These are phyloP conservation scores for Myrmecobius fasciatus DNA, from an alignment of 2,113 vertebrate genomes.

Conservation along the genomic window DNA sequence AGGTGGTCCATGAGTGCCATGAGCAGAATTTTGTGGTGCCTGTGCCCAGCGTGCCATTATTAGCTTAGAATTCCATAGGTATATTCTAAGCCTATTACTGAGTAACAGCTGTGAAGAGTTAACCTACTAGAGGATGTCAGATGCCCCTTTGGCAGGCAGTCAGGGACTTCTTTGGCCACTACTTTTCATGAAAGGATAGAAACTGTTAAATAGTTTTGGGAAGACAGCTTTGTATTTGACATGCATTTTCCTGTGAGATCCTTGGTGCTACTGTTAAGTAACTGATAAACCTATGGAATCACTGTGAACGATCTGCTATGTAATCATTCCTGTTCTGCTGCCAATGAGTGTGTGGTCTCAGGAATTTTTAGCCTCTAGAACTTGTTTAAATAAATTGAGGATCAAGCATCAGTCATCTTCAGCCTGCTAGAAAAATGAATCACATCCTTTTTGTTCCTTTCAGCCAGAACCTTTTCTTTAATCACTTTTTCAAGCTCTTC, in stretches of 20 bases:
- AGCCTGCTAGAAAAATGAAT: background rate
- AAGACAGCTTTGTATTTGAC: conserved; percentile 24
- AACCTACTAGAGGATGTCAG: background rate
- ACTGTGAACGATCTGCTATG: conserved; percentile 6
- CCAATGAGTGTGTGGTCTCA: background rate
- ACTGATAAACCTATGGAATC: conserved; percentile 5
- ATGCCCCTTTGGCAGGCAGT: background rate
- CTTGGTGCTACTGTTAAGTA: background rate
- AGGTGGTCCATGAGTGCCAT: background rate
- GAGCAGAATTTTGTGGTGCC: background rate
- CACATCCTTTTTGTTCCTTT: background rate
- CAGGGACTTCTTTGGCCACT: background rate
- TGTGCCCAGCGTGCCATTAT: background rate
- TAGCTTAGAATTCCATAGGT: background rate
- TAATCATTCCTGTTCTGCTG: background rate
- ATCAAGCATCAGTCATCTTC: background rate
- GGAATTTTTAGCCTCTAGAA: background rate
- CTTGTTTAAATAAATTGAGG: conserved; percentile 17
- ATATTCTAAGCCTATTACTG: background rate
- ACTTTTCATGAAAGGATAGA: background rate
- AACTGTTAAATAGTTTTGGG: background rate
- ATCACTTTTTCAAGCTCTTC: background rate
- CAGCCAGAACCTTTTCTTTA: background rate
- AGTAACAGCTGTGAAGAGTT: background rate
- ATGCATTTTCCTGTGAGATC: background rate